Base-by-base conservation (phyloP, 2,888 invertebrate species). In the Lithophane socia region DNA sequence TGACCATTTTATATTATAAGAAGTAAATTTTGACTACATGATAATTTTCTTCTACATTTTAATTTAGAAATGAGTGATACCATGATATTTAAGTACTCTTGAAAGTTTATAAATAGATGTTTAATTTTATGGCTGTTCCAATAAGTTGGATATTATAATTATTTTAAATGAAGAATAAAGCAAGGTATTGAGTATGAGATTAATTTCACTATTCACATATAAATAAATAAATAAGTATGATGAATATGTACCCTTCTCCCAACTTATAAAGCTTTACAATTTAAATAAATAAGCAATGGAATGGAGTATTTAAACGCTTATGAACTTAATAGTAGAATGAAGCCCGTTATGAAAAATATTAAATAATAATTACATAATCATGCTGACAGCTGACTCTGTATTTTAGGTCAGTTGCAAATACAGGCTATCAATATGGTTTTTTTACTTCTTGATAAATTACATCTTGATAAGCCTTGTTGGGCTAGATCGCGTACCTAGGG, bases 1-100 rank as follows among this genome's bases (percentile, higher is more conserved):
- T 68, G 67, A 82, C 64, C 12, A 79, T 73, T 80, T 79, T 64
- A 75, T 44, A 37, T 4, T 52, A 42, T 52, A 58, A 8, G 72
- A 77, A 75, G 79, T 81, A 79, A 86, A 87, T 79, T 87, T 86
- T 77, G 74, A 81, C 86, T 85, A 87, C 76, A 71, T 74, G 65
- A 79, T 61, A 76, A 56, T 85, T 87, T 68, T 74, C 21, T 58
- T 49, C 79, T 79, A 82, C 66, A 52, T 71, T 78, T 64, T 49
- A 80, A 73, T 80, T 82, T 85, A 77, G 63, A 83, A 75, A 86
- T 69, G 47, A 72, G 49, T 71, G 69, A 72, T 77, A 72, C 66
- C 18, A 71, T 74, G 61, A 56, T 61, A 77, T 58, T 56, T 80
- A 73, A 77, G 73, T 79, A 80, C 70, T 56, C 56, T 75, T 77